Evolutionary conservation across 53 echinoderm and acorn worm species (phyloP).

Genomic region (Luidia sarsii): DNA sequence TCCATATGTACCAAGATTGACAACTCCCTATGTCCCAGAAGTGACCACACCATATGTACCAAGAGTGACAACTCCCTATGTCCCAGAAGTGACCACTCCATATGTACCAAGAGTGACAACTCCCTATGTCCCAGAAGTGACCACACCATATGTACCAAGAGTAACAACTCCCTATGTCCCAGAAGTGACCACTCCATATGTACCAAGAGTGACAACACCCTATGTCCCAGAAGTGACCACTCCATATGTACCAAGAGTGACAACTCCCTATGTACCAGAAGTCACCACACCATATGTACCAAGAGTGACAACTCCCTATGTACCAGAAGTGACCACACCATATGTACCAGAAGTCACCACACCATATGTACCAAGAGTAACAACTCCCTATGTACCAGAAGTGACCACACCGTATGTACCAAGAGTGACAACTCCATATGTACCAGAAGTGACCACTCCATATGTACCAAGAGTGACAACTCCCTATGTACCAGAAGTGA

Average conservation of each 20-base stretch:
- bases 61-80: not conserved
- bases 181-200: slow-evolving; percentile 16
- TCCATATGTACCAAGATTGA: slow-evolving; percentile 4
- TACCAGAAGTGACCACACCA: slow-evolving; percentile 12
- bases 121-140: not conserved
- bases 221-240: not conserved
- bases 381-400: slow-evolving; percentile 6
- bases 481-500: not conserved
- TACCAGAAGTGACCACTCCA: slow-evolving; percentile 5
- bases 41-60: not conserved
- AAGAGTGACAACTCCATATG: not conserved
- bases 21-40: no score
- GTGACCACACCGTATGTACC: slow-evolving; percentile 16
- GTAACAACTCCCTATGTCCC: slow-evolving; percentile 15
- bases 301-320: not conserved
- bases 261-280: not conserved
- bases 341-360: slow-evolving; percentile 18
- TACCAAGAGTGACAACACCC: slow-evolving; percentile 3
- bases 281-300: slow-evolving; percentile 15
- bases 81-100: slow-evolving; percentile 5
- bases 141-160: slow-evolving; percentile 20
- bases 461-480: slow-evolving; percentile 5
- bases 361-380: slow-evolving; percentile 5
- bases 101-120: slow-evolving; percentile 5
- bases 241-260: not conserved